Evolutionary conservation across 2,888 invertebrate species (phyloP).

Genomic region (Drosophila ustulata): DNA sequence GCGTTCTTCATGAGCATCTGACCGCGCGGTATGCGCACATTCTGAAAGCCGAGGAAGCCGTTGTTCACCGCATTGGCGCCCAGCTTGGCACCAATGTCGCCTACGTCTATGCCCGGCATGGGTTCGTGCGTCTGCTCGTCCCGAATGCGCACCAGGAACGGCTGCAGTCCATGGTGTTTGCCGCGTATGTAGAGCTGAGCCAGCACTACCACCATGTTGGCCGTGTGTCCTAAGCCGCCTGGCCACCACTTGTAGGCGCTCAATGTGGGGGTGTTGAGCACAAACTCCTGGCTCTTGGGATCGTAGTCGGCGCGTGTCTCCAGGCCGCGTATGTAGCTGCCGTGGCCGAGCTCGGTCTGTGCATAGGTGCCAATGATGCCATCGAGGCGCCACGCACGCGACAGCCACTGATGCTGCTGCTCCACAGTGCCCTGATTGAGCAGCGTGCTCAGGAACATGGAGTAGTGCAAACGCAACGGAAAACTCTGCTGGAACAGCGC

Average conservation of each 20-base stretch:
- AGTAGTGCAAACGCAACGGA: conserved; percentile 91
- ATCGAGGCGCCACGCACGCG: conserved; percentile 91
- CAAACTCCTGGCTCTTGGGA: conserved; percentile 91
- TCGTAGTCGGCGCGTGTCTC: conserved; percentile 98
- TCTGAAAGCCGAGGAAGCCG: conserved; percentile 94
- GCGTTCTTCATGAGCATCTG: conserved; percentile 97
- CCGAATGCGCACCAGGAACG: conserved; percentile 95
- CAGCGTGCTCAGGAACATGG: conserved; percentile 96
- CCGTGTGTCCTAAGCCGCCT: conserved; percentile 96
- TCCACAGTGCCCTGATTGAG: conserved; percentile 94
- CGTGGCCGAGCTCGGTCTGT: conserved; percentile 98
- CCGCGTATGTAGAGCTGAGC: conserved; percentile 95
- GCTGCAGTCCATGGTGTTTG: conserved; percentile 94
- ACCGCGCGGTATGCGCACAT: conserved; percentile 93
- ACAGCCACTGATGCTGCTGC: conserved; percentile 94
- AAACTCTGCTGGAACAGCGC: conserved; percentile 81
- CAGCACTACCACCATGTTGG: conserved; percentile 95
- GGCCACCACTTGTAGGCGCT: conserved; percentile 99
- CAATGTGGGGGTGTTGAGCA: conserved; percentile 93
- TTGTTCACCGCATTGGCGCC: conserved; percentile 97
- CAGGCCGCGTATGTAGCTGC: conserved; percentile 94
- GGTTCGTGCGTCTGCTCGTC: conserved; percentile 95
- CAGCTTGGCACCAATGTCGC: conserved; percentile 97
- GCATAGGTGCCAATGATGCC: conserved; percentile 97
- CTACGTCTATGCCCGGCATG: conserved; percentile 93